Conservation (phyloP, 2,113 vertebrate species). For the Crocuta crocuta region DNA sequence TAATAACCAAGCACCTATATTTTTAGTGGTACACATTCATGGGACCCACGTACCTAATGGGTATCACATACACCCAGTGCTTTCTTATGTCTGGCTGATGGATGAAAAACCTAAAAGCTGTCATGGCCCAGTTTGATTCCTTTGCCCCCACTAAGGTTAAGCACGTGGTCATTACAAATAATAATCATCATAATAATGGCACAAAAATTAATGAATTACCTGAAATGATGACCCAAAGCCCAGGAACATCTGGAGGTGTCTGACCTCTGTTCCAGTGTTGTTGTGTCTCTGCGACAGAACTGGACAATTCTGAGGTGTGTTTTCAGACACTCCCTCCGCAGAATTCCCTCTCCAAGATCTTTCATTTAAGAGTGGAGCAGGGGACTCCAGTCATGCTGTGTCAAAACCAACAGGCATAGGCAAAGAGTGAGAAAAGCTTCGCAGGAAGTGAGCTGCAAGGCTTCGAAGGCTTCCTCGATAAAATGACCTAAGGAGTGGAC, state of each 20-base stretch:
- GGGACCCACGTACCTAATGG: fast-evolving
- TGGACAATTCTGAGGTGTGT: background rate
- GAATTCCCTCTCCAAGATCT: background rate
- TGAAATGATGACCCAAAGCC: background rate
- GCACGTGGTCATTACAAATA: background rate
- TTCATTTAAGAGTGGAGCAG: background rate
- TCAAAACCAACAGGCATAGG: background rate
- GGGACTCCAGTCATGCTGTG: background rate
- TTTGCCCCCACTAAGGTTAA: background rate
- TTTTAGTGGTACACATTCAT: background rate
- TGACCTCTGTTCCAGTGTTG: background rate
- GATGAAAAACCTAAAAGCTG: background rate
- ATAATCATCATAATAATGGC: background rate
- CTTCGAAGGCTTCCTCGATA: background rate
- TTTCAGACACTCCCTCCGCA: background rate
- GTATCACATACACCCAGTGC: background rate
- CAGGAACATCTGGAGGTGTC: background rate
- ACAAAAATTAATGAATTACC: background rate
- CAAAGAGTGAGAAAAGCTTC: background rate
- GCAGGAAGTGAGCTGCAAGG: background rate
- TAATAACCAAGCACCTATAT: background rate
- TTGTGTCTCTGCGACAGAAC: background rate
- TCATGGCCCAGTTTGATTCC: background rate
- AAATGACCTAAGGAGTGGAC: background rate
- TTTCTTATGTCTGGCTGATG: background rate